These are phyloP conservation scores for Tympanoctomys barrerae DNA, from an alignment of 2,797 vertebrate genomes.

Conservation along the genomic window DNA sequence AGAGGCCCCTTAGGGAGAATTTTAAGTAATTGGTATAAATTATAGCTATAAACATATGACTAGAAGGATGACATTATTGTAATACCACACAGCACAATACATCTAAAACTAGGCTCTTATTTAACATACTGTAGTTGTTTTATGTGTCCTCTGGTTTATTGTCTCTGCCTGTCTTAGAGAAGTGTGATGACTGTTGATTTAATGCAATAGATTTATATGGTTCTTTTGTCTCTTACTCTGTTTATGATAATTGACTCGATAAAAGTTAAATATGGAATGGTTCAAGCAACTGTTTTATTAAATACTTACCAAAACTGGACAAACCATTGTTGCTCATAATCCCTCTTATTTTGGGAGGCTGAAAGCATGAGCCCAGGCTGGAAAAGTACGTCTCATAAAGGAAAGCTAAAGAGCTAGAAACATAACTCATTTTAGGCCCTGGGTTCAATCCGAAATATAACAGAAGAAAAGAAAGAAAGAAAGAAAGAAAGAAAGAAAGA, in stretches of 20 bases:
- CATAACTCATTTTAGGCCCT: background rate
- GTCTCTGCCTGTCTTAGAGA: background rate
- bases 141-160: background rate
- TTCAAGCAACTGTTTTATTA: background rate
- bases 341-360: background rate
- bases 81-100: background rate
- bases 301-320: background rate
- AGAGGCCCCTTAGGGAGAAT: background rate
- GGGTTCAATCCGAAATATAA: background rate
- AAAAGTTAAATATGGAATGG: background rate
- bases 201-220: background rate
- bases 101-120: background rate
- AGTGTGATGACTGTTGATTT: background rate
- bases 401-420: background rate
- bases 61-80: background rate
- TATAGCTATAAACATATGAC: background rate
- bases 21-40: background rate
- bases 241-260: background rate
- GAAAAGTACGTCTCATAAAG: background rate
- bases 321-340: background rate
- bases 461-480: too few species aligned
- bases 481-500: too few species aligned
- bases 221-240: background rate
- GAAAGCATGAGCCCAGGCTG: background rate
- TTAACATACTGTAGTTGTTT: background rate